phyloP scores from a whole-genome alignment of 2,113 vertebrate genomes.

The Festucalex cinctus region DNA sequence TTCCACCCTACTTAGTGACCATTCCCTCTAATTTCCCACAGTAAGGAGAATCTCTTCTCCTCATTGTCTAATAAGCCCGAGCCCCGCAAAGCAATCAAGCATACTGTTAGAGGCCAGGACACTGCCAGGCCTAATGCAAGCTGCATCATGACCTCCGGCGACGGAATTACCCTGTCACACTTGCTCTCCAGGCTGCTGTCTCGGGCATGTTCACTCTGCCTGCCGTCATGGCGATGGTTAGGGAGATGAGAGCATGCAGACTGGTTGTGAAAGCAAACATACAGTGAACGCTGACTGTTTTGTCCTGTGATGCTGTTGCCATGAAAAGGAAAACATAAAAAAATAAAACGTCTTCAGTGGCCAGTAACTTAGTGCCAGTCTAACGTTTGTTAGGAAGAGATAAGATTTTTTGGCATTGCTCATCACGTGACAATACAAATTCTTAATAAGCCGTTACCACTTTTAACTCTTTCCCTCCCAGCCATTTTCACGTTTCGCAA shows the following conservation, averaged over 20 bases:
- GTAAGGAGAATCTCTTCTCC: slow-evolving; percentile 32
- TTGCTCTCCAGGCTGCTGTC: slow-evolving; percentile 28
- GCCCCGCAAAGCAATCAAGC: slow-evolving; percentile 31
- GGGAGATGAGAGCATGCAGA: slow-evolving; percentile 32
- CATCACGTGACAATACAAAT: neutral
- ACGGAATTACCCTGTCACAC: slow-evolving; percentile 52
- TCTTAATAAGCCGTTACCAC: neutral
- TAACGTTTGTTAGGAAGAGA: neutral
- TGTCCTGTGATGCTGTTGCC: slow-evolving; percentile 13
- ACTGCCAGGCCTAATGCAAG: slow-evolving; percentile 41
- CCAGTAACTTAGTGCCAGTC: neutral
- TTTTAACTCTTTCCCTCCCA: no score
- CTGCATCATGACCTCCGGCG: slow-evolving; percentile 48
- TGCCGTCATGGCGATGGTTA: slow-evolving; percentile 20
- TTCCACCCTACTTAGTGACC: slow-evolving; percentile 32
- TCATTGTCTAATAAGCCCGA: slow-evolving; percentile 20
- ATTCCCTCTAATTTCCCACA: slow-evolving; percentile 23
- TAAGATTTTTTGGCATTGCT: neutral
- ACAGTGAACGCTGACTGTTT: slow-evolving; percentile 16
- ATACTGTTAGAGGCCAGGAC: slow-evolving; percentile 13
- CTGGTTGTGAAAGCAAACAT: slow-evolving; percentile 52
- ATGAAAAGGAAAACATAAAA: slow-evolving; percentile 6
- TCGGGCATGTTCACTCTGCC: slow-evolving; percentile 26
- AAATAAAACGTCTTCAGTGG: neutral
- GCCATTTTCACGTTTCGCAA: no score